phyloP scores from a whole-genome alignment of 2,113 vertebrate species.

The Platycercus adscitus region DNA sequence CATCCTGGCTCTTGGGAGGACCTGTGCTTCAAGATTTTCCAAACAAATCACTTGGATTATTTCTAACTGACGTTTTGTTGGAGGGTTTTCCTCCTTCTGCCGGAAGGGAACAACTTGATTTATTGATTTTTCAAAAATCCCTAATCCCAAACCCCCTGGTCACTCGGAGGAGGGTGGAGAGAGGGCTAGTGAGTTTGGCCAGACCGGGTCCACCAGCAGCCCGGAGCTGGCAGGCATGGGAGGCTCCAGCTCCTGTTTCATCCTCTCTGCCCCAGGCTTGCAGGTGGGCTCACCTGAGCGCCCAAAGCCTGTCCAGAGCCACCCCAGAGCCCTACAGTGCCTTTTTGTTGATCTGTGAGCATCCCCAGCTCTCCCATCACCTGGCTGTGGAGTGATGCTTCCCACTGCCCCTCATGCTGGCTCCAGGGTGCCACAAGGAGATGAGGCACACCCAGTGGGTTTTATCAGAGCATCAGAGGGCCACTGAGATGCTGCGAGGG shows the following conservation, averaged over 20 bases:
- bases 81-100: not conserved
- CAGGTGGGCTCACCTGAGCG: not conserved
- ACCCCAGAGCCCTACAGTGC: not conserved
- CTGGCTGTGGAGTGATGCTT: not conserved
- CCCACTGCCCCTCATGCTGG: not conserved
- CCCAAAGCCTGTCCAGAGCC: not conserved
- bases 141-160: not conserved
- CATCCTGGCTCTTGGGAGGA: not conserved
- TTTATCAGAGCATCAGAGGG: not conserved
- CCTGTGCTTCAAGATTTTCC: slow-evolving; percentile 23
- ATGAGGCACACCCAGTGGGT: not conserved
- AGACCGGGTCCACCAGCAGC: not conserved
- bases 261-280: accelerated
- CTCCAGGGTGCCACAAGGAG: not conserved
- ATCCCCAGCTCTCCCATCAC: accelerated
- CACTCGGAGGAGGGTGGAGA: not conserved
- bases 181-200: not conserved
- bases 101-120: not conserved
- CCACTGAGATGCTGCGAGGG: not conserved
- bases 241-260: not conserved
- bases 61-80: slow-evolving; percentile 46
- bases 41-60: slow-evolving; percentile 49
- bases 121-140: not conserved
- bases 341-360: not conserved
- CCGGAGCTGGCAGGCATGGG: not conserved